Base-by-base conservation (phyloP, 1,140 invertebrate species). In the Chlorops oryzae region DNA sequence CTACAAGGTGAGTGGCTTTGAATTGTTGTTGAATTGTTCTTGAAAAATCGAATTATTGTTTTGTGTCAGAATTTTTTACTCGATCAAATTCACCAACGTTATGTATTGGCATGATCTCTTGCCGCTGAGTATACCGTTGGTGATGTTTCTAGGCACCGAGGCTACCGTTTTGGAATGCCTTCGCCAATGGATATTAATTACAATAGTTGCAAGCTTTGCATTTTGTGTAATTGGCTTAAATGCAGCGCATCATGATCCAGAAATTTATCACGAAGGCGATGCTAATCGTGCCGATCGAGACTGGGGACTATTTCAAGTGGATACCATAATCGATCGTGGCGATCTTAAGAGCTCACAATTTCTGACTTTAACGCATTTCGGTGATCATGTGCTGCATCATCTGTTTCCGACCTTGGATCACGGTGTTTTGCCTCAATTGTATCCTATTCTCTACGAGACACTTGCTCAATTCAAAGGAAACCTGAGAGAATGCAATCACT, bases 261-360 rank as follows among this genome's bases (percentile, higher is more conserved):
- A 86, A 5, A 84, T 87, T 40, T 87, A 87, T 55, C 88, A 91
- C 58, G 88, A 91, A 62, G 88, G 88, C 2, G 88, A 91, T 63
- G 73, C 77, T 52, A 59, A 77, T 3, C 54, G 64, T 2, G 47
- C 74, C 15, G 77, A 80, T 51, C 62, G 77, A 2, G 88, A 91
- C 61, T 91, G 88, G 87, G 88, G 86, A 3, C 65, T 90, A n/a
- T 77, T 81, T 56, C 83, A 90, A 73, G 41, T 91, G 41, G 85
- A 89, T 63, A 79, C 88, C 0, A 80, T 86, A 0, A 78, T 83
- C 52, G 87, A 88, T 58, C 78, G 85, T 32, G 68, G 74, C 6
- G 82, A 88, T 23, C 77, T 89, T 22, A 83, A 81, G 25, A 77
- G 80, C 3, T 82, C 75, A 7, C 68, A 81, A 35, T 82, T 88